Evolutionary conservation across 2,113 vertebrate genomes (phyloP).

Genomic region (Alligator mississippiensis): DNA sequence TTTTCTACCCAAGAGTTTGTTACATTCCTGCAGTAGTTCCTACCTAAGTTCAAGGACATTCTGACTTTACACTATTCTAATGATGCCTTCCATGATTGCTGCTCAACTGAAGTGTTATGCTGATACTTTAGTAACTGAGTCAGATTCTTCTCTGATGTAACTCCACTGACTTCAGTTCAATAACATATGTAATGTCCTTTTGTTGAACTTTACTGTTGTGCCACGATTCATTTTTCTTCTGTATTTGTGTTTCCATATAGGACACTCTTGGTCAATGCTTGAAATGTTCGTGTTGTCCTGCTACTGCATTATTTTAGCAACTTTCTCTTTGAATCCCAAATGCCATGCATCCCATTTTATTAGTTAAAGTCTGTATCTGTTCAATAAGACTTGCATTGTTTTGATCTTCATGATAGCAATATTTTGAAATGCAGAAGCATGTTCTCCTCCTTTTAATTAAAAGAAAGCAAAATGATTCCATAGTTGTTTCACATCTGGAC

Average conservation of each 20-base stretch:
- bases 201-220: not conserved
- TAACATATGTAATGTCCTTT: not conserved
- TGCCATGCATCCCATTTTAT: not conserved
- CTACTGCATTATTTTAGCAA: not conserved
- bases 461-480: not conserved
- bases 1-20: constrained; percentile 6
- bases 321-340: not conserved
- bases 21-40: constrained; percentile 4
- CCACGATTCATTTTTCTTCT: not conserved
- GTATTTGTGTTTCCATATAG: not conserved
- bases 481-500: not conserved
- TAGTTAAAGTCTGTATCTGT: fast-evolving
- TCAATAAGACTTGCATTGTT: not conserved
- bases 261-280: not conserved
- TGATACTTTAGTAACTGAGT: not conserved
- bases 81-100: constrained; percentile 11
- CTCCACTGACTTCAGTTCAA: not conserved
- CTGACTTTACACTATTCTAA: not conserved
- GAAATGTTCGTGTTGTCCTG: not conserved
- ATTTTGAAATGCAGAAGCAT: not conserved
- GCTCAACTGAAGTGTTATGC: not conserved
- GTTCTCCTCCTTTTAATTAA: not conserved
- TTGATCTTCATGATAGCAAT: not conserved
- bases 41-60: not conserved
- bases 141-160: constrained; percentile 8